Base-by-base conservation (phyloP, 2,888 invertebrate genomes). In the Idaea aversata region DNA sequence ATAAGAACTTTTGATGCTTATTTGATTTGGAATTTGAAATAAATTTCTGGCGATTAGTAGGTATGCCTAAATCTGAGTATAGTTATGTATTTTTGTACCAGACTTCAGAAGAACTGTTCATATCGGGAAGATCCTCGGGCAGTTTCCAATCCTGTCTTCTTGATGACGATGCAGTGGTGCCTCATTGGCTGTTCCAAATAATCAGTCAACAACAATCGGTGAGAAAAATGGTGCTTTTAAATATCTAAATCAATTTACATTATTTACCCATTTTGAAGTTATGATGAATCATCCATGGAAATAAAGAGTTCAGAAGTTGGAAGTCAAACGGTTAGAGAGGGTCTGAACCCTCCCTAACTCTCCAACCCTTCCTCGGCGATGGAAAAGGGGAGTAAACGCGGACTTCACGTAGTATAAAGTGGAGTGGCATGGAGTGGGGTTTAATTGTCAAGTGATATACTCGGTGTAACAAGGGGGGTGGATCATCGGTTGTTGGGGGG, bases 101-200 rank as follows among this genome's bases (percentile, higher is more conserved):
- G 92, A 82, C 84, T 5, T 90, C 92, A 15, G 91, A 92, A 78
- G 91, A 91, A 79, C 68, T 91, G 36, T 85, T 87, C 15, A 74
- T 88, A 63, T 89, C 92, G 0, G 87, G 87, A 1, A 78, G 89
- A 70, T 90, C 91, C 1, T 89, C 91, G 2, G 82, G 76, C 13
- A 90, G 87, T 63, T 91, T 82, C 65, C 84, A 82, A 66, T 88
- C 91, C 1, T 89, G 88, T 72, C 65, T 79, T 13, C 68, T 87
- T 35, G 87, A 90, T 4, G 91, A 92, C 34, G 92, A 91, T 34
- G 68, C 80, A 2, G 80, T 86, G 35, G 87, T 92, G 4, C 92
- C 92, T 0, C 81, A 85, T 74, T 93, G 92, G 92, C 79, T 93
- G 63, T 93, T 90, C 71, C 82, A 86, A 66, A 79, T 87, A 61